Conservation (phyloP, 92 coral and sea anemone genomes). For the Porites divaricata region DNA sequence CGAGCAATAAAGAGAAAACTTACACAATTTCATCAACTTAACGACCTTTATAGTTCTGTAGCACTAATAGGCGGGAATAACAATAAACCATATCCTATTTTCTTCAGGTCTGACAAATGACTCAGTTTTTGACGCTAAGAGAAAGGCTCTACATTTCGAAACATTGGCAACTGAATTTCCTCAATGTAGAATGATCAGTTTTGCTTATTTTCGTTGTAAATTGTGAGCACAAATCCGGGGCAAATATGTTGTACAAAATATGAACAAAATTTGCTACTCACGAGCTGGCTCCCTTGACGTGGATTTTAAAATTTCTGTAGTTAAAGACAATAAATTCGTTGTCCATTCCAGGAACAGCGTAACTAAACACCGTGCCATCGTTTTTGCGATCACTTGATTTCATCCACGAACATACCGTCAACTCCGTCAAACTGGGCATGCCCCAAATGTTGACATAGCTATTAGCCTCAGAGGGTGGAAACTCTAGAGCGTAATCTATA, state of each 20-base stretch:
- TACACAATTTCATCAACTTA: background rate
- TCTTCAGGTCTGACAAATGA: too few relatives aligned
- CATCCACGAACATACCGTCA: slow-evolving; percentile 56
- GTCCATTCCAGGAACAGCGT: slow-evolving; percentile 17
- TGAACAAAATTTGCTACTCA: background rate
- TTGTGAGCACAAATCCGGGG: too few relatives aligned
- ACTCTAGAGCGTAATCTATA: slow-evolving; percentile 9
- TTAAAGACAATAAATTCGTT: slow-evolving; percentile 34
- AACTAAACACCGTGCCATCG: slow-evolving; percentile 28
- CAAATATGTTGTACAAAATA: background rate
- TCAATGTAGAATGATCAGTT: too few relatives aligned
- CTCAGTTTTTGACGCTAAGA: too few relatives aligned
- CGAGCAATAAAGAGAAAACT: background rate
- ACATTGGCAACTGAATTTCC: too few relatives aligned
- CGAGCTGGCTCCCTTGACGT: background rate
- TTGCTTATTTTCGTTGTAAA: too few relatives aligned
- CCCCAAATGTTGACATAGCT: slow-evolving; percentile 34
- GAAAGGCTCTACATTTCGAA: too few relatives aligned
- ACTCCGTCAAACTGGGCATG: slow-evolving; percentile 22
- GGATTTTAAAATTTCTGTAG: background rate
- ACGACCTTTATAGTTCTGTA: too few relatives aligned
- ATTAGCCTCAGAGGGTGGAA: slow-evolving; percentile 7
- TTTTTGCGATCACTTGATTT: slow-evolving; percentile 25
- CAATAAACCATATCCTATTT: background rate
- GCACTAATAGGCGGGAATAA: background rate